Evolutionary conservation across 2,797 vertebrate genomes (phyloP).

Genomic region (Leptoclinus maculatus): DNA sequence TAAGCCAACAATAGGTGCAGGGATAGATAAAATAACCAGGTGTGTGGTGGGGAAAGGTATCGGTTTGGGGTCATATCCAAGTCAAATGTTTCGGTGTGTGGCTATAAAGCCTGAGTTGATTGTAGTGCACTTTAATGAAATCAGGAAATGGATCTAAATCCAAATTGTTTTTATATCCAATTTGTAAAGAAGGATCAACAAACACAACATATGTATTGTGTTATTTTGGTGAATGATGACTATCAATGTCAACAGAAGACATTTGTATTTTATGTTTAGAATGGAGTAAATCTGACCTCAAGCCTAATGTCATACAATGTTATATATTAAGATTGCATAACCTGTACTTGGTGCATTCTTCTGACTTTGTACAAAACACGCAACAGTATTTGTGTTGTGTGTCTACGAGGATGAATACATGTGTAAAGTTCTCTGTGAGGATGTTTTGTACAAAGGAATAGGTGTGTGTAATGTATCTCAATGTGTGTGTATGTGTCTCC

Average conservation of each 20-base stretch:
- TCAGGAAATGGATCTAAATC: constrained; percentile 20
- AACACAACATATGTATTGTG: not conserved
- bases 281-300: not conserved
- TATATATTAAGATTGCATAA: not conserved
- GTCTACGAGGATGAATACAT: constrained; percentile 21
- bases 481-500: constrained; percentile 34
- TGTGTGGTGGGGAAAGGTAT: constrained; percentile 79
- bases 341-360: not conserved
- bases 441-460: constrained; percentile 52
- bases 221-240: constrained; percentile 4
- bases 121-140: constrained; percentile 22
- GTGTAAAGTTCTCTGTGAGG: constrained; percentile 37
- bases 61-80: constrained; percentile 79
- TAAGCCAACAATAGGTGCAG: constrained; percentile 73
- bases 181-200: not conserved
- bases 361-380: not conserved
- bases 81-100: constrained; percentile 68
- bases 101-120: constrained; percentile 14
- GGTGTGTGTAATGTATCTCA: constrained; percentile 43
- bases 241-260: not conserved
- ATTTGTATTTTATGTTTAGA: not conserved
- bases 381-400: constrained; percentile 16
- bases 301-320: not conserved
- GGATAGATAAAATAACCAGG: constrained; percentile 82
- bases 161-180: constrained; percentile 7